Conservation (phyloP, 2,797 vertebrate genomes). For the Bradypodion ventrale region DNA sequence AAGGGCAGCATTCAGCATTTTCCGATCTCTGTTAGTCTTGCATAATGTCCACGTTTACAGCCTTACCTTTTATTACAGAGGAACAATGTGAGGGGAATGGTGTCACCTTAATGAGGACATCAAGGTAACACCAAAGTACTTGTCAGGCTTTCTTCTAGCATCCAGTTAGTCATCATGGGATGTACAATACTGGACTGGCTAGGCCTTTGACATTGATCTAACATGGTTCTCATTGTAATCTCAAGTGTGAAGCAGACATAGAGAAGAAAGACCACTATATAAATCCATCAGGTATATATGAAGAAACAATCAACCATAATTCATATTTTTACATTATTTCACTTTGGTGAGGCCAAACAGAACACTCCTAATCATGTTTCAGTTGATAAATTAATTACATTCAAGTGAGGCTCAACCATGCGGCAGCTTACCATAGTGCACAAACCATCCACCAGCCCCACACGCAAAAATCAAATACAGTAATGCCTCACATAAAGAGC, state of each 20-base stretch:
- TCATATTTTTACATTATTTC: background rate
- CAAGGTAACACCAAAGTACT: no score
- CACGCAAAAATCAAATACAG: no score
- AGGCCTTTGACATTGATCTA: background rate
- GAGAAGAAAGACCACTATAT: no score
- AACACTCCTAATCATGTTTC: no score
- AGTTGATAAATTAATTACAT: background rate
- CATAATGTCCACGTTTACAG: background rate
- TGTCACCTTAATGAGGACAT: background rate
- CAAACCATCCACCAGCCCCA: background rate
- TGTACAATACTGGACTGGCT: background rate
- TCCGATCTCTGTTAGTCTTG: no score
- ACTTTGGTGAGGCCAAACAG: background rate
- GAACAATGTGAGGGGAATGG: no score
- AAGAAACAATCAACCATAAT: background rate
- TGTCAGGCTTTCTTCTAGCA: background rate
- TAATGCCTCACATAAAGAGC: no score
- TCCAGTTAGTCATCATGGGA: background rate
- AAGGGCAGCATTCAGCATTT: no score
- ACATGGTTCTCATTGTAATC: background rate
- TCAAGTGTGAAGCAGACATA: background rate
- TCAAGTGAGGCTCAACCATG: background rate
- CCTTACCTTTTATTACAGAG: no score
- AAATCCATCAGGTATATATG: no score
- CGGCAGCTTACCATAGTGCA: no score